Conservation (phyloP, 2,888 invertebrate species). For the Leptinotarsa rubiginosa region DNA sequence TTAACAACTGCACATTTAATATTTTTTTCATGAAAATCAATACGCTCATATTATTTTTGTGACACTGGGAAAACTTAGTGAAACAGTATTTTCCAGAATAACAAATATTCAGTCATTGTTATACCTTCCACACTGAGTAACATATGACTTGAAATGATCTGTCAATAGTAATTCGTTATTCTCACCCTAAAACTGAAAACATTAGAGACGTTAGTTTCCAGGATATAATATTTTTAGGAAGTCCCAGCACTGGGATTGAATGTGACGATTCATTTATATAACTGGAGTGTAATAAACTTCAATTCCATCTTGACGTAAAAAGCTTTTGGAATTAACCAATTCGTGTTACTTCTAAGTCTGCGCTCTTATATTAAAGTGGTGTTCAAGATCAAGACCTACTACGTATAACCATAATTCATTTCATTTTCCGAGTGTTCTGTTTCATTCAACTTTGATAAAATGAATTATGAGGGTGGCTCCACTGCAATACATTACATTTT, state of each 20-base stretch:
- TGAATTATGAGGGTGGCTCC: neutral
- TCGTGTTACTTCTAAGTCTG: slow-evolving; percentile 27
- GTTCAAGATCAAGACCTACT: slow-evolving; percentile 31
- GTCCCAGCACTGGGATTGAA: slow-evolving; percentile 15
- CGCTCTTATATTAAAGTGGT: slow-evolving; percentile 28
- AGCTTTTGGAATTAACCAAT: slow-evolving; percentile 29
- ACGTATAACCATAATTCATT: slow-evolving; percentile 32
- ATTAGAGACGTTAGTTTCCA: neutral
- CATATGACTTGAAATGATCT: neutral
- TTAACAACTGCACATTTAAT: no score
- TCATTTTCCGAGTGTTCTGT: slow-evolving; percentile 24
- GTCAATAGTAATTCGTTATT: neutral
- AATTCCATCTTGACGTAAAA: slow-evolving; percentile 29
- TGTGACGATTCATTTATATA: slow-evolving; percentile 31
- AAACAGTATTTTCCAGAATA: neutral
- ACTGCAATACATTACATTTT: neutral
- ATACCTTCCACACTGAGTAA: neutral
- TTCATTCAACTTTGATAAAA: slow-evolving; percentile 22
- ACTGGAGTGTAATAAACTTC: slow-evolving; percentile 30
- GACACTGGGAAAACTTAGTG: no score
- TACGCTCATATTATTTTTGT: no score
- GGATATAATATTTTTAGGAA: neutral
- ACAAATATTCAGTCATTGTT: neutral
- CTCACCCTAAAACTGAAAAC: neutral
- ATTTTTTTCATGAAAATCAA: no score